Conservation (phyloP, 2,113 vertebrate genomes). For the Oncorhynchus clarkii region DNA sequence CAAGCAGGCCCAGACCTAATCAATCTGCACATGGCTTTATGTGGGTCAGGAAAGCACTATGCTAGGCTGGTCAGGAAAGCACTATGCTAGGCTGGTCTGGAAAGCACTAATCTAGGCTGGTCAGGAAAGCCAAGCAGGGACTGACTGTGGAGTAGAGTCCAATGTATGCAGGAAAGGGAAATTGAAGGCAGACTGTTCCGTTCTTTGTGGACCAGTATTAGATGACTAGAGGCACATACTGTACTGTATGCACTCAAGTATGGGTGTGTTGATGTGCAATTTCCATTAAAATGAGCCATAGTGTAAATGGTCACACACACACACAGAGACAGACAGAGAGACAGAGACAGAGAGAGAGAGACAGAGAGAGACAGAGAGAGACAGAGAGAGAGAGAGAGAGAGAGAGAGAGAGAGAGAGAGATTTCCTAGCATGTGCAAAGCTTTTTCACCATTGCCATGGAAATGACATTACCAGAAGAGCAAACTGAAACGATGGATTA, state of each 20-base stretch:
- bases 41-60: slow-evolving; percentile 43
- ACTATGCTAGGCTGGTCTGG: slow-evolving; percentile 27
- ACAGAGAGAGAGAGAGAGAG: too few species aligned
- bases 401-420: too few species aligned
- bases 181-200: slow-evolving; percentile 50
- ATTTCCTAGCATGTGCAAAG: background rate
- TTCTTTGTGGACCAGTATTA: slow-evolving; percentile 47
- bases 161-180: slow-evolving; percentile 47
- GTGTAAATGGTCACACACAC: too few species aligned
- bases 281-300: slow-evolving; percentile 34
- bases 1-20: slow-evolving; percentile 19
- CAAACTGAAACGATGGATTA: slow-evolving; percentile 30
- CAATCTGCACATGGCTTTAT: slow-evolving; percentile 36
- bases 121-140: slow-evolving; percentile 31
- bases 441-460: slow-evolving; percentile 45
- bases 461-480: slow-evolving; percentile 34
- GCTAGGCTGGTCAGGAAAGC: slow-evolving; percentile 33
- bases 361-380: too few species aligned
- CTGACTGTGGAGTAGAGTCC: slow-evolving; percentile 29
- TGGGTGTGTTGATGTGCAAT: slow-evolving; percentile 30
- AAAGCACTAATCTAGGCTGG: slow-evolving; percentile 27
- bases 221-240: slow-evolving; percentile 36
- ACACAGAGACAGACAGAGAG: too few species aligned
- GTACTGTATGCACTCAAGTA: slow-evolving; percentile 12
- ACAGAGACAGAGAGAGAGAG: too few species aligned